Evolutionary conservation across 2,113 vertebrate species (phyloP).

Genomic region (Cavia aperea): DNA sequence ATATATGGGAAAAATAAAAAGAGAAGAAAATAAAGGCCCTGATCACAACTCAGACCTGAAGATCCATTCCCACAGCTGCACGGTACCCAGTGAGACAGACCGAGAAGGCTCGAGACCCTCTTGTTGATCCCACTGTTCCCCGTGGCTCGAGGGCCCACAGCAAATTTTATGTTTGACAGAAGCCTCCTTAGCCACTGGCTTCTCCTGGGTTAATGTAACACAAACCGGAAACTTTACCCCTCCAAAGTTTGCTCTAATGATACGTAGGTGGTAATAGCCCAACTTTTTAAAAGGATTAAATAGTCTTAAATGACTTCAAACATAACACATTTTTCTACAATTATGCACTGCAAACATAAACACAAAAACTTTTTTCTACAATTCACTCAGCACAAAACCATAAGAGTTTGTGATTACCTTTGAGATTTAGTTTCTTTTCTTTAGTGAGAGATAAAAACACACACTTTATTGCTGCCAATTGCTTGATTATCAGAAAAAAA

Average conservation of each 20-base stretch:
- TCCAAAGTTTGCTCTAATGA: conserved; percentile 2
- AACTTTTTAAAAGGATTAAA: conserved; percentile 40
- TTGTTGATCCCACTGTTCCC: neutral
- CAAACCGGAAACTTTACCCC: neutral
- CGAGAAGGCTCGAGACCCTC: neutral
- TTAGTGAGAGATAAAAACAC: conserved; percentile 59
- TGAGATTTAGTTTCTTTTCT: conserved; percentile 53
- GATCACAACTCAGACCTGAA: conserved; percentile 1
- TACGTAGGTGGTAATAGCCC: neutral
- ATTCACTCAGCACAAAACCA: conserved; percentile 54
- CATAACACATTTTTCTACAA: conserved; percentile 46
- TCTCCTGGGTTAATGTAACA: neutral
- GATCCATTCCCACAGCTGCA: neutral
- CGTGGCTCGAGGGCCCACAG: neutral
- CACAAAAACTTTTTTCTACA: conserved; percentile 25
- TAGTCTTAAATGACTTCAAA: conserved; percentile 49
- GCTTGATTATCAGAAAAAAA: conserved; percentile 54
- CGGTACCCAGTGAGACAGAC: neutral
- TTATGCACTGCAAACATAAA: conserved; percentile 44
- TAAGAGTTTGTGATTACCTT: conserved; percentile 48
- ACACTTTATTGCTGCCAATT: conserved; percentile 47
- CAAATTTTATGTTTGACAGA: neutral
- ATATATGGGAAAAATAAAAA: neutral
- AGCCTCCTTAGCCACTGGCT: neutral
- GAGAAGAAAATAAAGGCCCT: neutral